A percentile compares a stretch with the other conserved stretches of the same genome.
Conservation (phyloP, 1,140 invertebrate genomes). For the Cotesia vestalis region DNA sequence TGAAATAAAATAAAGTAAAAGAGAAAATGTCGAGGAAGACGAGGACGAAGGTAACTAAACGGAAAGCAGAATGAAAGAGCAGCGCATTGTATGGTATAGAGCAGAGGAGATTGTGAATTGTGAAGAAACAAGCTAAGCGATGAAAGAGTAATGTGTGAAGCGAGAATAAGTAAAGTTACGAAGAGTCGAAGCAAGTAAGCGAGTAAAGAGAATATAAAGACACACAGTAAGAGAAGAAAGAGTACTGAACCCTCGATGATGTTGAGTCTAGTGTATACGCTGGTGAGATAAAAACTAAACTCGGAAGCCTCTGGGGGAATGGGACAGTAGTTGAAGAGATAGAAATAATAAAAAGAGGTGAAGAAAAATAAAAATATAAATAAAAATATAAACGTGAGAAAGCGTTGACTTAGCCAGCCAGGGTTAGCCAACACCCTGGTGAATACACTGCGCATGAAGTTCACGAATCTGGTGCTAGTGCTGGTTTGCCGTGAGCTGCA, state of each 20-base stretch:
- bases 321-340: slow-evolving; percentile 8
- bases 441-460: slow-evolving; percentile 36
- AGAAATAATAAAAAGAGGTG: neutral
- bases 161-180: too few relatives aligned
- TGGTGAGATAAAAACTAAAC: slow-evolving; percentile 24
- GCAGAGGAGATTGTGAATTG: too few relatives aligned
- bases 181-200: too few relatives aligned
- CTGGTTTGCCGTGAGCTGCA: neutral
- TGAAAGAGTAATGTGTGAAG: too few relatives aligned
- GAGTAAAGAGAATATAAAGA: too few relatives aligned
- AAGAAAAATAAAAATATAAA: slow-evolving; percentile 19
- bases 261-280: neutral
- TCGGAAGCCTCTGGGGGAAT: slow-evolving; percentile 1
- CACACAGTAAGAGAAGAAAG: too few relatives aligned
- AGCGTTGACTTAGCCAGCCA: slow-evolving; percentile 18
- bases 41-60: too few relatives aligned
- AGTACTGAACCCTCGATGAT: slow-evolving; percentile 10
- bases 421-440: neutral
- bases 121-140: too few relatives aligned
- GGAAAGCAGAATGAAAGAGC: too few relatives aligned
- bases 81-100: too few relatives aligned
- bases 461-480: slow-evolving; percentile 36
- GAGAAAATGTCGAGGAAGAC: too few relatives aligned
- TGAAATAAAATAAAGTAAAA: too few relatives aligned
- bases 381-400: slow-evolving; percentile 16